Percentiles rank a stretch among this genome's conserved stretches.
Evolutionary conservation across 2,888 invertebrate genomes (phyloP).

Genomic region (Conops quadrifasciatus): DNA sequence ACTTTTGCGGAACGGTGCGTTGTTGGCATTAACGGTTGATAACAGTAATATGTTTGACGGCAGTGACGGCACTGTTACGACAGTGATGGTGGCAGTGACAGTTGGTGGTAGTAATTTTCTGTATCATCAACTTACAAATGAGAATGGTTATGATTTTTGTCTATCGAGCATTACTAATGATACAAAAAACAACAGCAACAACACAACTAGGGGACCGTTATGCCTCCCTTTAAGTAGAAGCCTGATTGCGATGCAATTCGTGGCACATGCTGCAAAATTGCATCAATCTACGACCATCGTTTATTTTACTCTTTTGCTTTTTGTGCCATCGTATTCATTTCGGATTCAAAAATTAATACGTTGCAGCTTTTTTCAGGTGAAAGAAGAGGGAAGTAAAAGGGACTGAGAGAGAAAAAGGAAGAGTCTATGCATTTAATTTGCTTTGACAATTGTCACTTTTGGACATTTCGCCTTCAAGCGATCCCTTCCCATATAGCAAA

Average conservation of each 20-base stretch:
- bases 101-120: constrained; percentile 24
- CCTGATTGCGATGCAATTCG: background rate
- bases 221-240: background rate
- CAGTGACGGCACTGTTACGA: too few species aligned
- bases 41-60: too few species aligned
- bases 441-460: constrained; percentile 29
- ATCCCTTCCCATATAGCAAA: too few species aligned
- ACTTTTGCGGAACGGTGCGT: too few species aligned
- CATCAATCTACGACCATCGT: background rate
- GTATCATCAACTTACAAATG: constrained; percentile 22
- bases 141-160: constrained; percentile 11
- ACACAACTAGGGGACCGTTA: background rate
- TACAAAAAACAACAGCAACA: constrained; percentile 17
- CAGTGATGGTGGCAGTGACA: too few species aligned
- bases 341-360: constrained; percentile 15
- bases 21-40: too few species aligned
- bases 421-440: constrained; percentile 27
- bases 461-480: constrained; percentile 5
- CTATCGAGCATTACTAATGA: constrained; percentile 22
- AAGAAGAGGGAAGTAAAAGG: too few species aligned
- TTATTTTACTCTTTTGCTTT: too few species aligned
- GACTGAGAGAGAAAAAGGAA: too few species aligned
- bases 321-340: background rate
- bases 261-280: constrained; percentile 5
- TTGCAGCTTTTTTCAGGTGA: too few species aligned